Evolutionary conservation across 2,888 invertebrate species (phyloP).

Genomic region (Stenotaenia linearis): DNA sequence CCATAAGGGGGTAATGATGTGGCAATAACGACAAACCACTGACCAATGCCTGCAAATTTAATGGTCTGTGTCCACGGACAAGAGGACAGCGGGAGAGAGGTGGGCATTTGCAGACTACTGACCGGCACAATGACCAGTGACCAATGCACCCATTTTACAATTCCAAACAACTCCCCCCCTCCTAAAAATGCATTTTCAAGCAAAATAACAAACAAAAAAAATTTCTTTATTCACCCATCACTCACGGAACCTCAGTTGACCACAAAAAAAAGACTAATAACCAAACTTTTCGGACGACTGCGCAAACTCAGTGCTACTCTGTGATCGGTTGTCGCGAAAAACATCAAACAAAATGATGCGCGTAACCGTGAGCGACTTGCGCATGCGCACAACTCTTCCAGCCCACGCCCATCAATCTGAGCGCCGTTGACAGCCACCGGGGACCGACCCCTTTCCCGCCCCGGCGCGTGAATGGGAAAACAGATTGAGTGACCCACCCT

Average conservation of each 20-base stretch:
- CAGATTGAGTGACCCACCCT: slow-evolving; percentile 21
- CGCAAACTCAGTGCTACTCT: background rate
- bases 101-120: background rate
- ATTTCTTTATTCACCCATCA: background rate
- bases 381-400: background rate
- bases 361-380: background rate
- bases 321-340: background rate
- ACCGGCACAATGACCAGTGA: background rate
- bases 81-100: slow-evolving; percentile 17
- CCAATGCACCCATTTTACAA: slow-evolving; percentile 8
- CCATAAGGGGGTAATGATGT: slow-evolving; percentile 13
- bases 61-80: slow-evolving; percentile 8
- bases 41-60: slow-evolving; percentile 11
- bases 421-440: background rate
- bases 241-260: background rate
- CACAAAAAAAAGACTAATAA: background rate
- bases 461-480: slow-evolving; percentile 19
- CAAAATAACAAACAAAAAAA: background rate
- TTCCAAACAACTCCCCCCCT: background rate
- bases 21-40: slow-evolving; percentile 16
- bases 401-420: slow-evolving; percentile 15
- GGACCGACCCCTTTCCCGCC: slow-evolving; percentile 23
- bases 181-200: background rate
- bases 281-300: background rate
- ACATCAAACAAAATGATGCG: slow-evolving; percentile 3